Conservation (phyloP, 2,888 invertebrate genomes). For the Aricia artaxerxes region DNA sequence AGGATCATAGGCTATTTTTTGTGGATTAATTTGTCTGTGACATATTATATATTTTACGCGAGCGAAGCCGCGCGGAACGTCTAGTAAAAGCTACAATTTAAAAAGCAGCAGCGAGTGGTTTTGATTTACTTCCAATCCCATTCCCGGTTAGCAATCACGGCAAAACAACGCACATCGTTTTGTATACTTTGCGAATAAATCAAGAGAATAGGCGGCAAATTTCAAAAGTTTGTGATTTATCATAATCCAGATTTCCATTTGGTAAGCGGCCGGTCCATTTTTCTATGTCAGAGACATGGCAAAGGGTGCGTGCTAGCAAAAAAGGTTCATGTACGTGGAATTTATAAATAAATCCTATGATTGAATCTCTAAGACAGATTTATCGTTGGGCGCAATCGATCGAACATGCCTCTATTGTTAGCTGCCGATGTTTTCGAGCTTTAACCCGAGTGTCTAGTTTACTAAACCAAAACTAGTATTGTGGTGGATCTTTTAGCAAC, state of each 20-base stretch:
- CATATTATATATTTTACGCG: no score
- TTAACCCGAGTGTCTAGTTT: neutral
- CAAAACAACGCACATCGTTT: conserved; percentile 60
- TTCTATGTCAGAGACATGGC: conserved; percentile 74
- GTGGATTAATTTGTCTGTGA: no score
- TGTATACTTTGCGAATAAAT: conserved; percentile 70
- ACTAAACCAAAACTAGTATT: neutral
- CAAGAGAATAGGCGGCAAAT: conserved; percentile 69
- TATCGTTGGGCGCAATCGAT: conserved; percentile 13
- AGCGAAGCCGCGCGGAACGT: no score
- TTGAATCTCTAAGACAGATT: conserved; percentile 27
- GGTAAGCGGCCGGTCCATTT: conserved; percentile 74
- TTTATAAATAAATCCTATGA: conserved; percentile 46
- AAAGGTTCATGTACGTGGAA: conserved; percentile 51
- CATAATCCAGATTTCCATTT: conserved; percentile 78
- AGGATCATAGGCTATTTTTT: no score
- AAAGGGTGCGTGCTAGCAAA: conserved; percentile 69
- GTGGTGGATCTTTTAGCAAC: neutral
- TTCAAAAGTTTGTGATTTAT: conserved; percentile 79
- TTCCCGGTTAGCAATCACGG: conserved; percentile 41
- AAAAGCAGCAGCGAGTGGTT: neutral
- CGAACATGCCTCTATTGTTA: neutral
- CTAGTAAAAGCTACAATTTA: conserved; percentile 4
- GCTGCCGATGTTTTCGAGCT: neutral
- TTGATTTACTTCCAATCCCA: conserved; percentile 37